These are phyloP conservation scores for Eudemis profundana DNA, from an alignment of 2,888 invertebrate species.

Conservation along the genomic window DNA sequence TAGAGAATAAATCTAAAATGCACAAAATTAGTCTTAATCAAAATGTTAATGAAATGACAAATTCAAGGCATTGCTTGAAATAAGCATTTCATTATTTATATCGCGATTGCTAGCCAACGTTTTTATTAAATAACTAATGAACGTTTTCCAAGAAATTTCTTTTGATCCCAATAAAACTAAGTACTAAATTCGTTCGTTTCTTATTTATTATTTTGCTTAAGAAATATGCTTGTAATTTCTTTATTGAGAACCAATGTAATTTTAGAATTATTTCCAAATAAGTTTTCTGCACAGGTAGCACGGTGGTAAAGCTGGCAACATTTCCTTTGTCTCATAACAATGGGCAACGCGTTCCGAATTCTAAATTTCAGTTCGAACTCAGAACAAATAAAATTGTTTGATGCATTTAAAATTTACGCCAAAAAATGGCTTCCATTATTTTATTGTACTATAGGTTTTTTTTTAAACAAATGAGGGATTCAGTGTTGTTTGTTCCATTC, in stretches of 20 bases:
- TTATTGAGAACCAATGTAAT: neutral
- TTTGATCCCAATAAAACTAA: neutral
- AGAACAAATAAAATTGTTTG: constrained; percentile 48
- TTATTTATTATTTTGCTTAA: neutral
- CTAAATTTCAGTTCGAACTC: constrained; percentile 45
- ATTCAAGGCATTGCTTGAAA: neutral
- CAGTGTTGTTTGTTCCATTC: neutral
- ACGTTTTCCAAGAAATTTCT: neutral
- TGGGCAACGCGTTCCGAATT: constrained; percentile 51
- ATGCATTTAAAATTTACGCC: constrained; percentile 11
- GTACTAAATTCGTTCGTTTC: neutral
- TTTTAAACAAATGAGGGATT: neutral
- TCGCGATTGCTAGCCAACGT: neutral
- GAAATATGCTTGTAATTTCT: neutral
- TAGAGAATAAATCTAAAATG: neutral
- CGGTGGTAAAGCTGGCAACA: constrained; percentile 42
- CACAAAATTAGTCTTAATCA: neutral
- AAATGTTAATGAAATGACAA: constrained; percentile 17
- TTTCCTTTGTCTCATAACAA: constrained; percentile 52
- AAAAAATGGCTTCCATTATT: constrained; percentile 7
- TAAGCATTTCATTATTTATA: neutral
- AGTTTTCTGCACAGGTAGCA: constrained; percentile 1
- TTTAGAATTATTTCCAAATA: constrained; percentile 11
- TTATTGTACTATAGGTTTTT: neutral
- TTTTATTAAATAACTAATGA: constrained; percentile 1